A percentile compares a stretch with the other conserved stretches of the same genome.
These are phyloP conservation scores for Actenoides hombroni DNA, from an alignment of 2,113 vertebrate genomes.

Conservation along the genomic window DNA sequence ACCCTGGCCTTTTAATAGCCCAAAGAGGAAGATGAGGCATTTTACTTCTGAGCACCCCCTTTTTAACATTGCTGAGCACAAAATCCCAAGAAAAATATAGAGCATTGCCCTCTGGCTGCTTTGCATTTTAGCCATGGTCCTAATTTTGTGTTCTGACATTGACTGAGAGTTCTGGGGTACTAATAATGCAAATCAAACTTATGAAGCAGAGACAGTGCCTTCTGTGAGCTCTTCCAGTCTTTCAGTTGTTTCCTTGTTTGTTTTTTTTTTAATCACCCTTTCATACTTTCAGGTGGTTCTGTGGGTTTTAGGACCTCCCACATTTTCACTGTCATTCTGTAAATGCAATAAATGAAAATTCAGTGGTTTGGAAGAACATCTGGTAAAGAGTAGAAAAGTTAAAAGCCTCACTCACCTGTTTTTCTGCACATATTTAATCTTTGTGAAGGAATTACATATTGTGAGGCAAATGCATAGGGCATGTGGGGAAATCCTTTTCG, in stretches of 20 bases:
- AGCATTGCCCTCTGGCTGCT: not conserved
- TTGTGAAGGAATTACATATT: not conserved
- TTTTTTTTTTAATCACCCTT: not conserved
- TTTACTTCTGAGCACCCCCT: not conserved
- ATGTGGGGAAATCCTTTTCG: not conserved
- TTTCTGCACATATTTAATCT: not conserved
- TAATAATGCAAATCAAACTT: conserved; percentile 28
- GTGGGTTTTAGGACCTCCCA: not conserved
- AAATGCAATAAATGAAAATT: not conserved
- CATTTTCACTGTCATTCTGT: not conserved
- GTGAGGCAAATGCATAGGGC: not conserved
- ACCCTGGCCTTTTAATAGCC: not conserved
- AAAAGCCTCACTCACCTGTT: not conserved
- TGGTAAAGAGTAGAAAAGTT: not conserved
- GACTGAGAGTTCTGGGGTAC: not conserved
- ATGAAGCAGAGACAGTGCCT: not conserved
- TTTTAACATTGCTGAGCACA: not conserved
- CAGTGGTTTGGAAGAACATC: not conserved
- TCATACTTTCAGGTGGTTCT: not conserved
- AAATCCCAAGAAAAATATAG: not conserved
- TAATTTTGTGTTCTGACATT: conserved; percentile 40
- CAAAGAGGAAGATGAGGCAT: not conserved
- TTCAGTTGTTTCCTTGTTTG: not conserved
- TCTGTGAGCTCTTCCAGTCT: not conserved
- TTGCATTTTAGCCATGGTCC: not conserved